These are phyloP conservation scores for Tokudaia tokunoshimensis DNA, from an alignment of 2,797 vertebrate species.

Conservation along the genomic window DNA sequence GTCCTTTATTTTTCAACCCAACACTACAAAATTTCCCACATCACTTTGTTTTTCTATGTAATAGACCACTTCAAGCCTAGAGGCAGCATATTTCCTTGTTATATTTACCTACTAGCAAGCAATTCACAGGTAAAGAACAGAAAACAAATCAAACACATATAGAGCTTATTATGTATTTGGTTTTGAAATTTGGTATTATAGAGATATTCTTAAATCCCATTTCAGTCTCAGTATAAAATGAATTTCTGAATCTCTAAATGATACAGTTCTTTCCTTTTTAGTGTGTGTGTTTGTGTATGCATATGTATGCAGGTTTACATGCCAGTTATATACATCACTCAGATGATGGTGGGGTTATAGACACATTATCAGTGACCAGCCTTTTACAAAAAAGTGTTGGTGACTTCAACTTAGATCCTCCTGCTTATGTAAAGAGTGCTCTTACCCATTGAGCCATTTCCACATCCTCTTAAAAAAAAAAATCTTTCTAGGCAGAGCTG, in stretches of 20 bases:
- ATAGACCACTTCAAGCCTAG: neutral
- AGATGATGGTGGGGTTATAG: neutral
- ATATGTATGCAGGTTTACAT: neutral
- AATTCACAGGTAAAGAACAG: neutral
- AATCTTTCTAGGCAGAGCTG: constrained; percentile 41
- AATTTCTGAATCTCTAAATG: constrained; percentile 39
- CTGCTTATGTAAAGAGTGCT: neutral
- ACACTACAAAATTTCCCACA: neutral
- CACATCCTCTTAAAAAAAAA: neutral
- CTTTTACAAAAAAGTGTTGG: neutral
- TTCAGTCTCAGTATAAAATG: constrained; percentile 24
- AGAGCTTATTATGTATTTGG: neutral
- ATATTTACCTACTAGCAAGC: constrained; percentile 30
- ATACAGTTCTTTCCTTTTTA: neutral
- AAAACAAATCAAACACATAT: constrained; percentile 35
- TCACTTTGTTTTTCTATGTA: constrained; percentile 13
- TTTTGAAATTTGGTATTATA: neutral
- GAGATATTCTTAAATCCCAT: constrained; percentile 28
- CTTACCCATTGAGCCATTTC: neutral
- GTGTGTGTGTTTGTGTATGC: neutral
- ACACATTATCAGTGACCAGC: neutral
- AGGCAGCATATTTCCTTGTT: neutral
- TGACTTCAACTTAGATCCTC: neutral
- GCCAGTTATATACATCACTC: neutral
- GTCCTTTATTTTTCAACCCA: constrained; percentile 19